Percentiles rank a stretch among this genome's conserved stretches.
Conservation (phyloP, 92 coral and sea anemone species). For the Actinostola sp. region DNA sequence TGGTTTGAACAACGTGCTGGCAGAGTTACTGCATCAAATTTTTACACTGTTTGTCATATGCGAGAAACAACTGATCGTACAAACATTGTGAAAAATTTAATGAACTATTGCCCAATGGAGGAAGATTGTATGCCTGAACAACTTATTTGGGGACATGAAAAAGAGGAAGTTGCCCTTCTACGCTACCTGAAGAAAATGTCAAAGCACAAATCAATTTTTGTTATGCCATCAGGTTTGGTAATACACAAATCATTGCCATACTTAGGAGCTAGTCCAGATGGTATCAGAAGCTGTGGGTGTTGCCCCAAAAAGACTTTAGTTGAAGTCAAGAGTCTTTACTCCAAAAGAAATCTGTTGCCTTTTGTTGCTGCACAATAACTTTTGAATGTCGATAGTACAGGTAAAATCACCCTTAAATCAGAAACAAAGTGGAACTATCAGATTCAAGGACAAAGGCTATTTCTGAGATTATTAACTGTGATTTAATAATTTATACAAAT, state of each 20-base stretch:
- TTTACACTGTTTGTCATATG: conserved; percentile 40
- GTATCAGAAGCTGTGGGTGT: conserved; percentile 18
- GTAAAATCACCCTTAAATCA: not conserved
- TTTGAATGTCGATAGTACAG: not conserved
- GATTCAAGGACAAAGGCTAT: conserved; percentile 41
- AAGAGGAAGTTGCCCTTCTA: conserved; percentile 3
- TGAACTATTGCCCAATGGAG: conserved; percentile 29
- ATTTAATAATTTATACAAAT: conserved; percentile 36
- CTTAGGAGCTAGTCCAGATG: conserved; percentile 45
- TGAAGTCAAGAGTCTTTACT: conserved; percentile 29
- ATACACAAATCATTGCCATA: conserved; percentile 8
- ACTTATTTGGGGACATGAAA: conserved; percentile 30
- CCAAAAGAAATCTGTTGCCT: conserved; percentile 28
- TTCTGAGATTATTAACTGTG: conserved; percentile 2
- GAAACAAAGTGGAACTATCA: conserved; percentile 43
- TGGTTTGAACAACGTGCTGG: conserved; percentile 52
- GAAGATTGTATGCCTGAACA: conserved; percentile 16
- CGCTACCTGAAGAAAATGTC: conserved; percentile 15
- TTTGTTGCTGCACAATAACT: conserved; percentile 27
- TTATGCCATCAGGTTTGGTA: not conserved
- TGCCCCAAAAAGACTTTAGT: conserved; percentile 6
- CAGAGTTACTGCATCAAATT: conserved; percentile 43
- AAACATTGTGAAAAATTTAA: conserved; percentile 13
- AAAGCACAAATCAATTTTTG: conserved; percentile 15
- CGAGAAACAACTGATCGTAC: conserved; percentile 14